Evolutionary conservation across 2,888 invertebrate genomes (phyloP).

Genomic region (Chesias legatella): DNA sequence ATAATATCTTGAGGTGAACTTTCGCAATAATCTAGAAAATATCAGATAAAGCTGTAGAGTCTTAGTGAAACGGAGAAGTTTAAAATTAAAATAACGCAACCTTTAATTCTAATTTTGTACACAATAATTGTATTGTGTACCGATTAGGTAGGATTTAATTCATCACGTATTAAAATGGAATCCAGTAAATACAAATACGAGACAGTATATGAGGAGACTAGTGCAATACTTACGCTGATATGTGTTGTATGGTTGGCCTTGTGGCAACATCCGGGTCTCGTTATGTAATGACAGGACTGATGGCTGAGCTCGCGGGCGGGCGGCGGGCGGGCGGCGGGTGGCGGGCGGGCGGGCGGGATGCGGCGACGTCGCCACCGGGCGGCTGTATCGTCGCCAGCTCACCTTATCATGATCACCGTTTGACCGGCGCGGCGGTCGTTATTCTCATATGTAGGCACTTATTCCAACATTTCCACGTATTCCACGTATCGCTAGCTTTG

Average conservation of each 20-base stretch:
- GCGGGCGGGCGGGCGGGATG: slow-evolving; percentile 14
- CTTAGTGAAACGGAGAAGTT: too few species aligned
- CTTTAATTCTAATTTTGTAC: too few species aligned
- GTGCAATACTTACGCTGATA: slow-evolving; percentile 41
- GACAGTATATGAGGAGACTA: slow-evolving; percentile 24
- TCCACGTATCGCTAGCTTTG: too few species aligned
- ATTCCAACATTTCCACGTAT: too few species aligned
- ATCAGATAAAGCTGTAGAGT: too few species aligned
- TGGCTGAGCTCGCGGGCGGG: slow-evolving; percentile 26
- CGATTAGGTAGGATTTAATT: too few species aligned
- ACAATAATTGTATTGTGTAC: too few species aligned
- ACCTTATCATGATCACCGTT: not conserved
- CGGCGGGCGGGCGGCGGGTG: slow-evolving; percentile 19
- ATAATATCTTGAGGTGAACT: too few species aligned
- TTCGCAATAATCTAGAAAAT: too few species aligned
- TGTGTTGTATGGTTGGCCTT: slow-evolving; percentile 57
- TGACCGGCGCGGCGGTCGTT: not conserved
- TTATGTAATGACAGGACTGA: slow-evolving; percentile 52
- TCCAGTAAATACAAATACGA: not conserved
- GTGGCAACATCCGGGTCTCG: slow-evolving; percentile 64
- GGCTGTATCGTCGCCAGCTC: slow-evolving; percentile 1
- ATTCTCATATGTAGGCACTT: too few species aligned
- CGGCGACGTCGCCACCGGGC: slow-evolving; percentile 1
- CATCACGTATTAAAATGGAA: too few species aligned
- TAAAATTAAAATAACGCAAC: too few species aligned